Conservation (phyloP, 2,797 vertebrate species). For the Sciaenops ocellatus region DNA sequence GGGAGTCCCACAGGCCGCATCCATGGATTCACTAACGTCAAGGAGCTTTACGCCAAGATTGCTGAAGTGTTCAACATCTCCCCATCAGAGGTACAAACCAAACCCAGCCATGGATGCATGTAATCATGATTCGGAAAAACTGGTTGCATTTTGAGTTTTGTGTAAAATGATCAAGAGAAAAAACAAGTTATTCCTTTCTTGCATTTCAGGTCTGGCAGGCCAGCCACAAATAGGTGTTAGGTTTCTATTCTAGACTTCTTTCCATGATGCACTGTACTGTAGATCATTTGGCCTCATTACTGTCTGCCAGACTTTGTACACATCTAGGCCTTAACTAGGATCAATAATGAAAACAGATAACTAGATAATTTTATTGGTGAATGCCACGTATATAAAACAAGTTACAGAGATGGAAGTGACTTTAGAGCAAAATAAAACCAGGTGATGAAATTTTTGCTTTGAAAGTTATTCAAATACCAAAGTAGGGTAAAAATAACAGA, state of each 20-base stretch:
- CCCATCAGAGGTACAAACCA: slow-evolving; percentile 91
- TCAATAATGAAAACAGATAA: slow-evolving; percentile 58
- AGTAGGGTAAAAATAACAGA: neutral
- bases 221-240: slow-evolving; percentile 41
- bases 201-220: slow-evolving; percentile 17
- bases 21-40: slow-evolving; percentile 97
- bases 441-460: neutral
- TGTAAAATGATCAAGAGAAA: neutral
- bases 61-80: slow-evolving; percentile 96
- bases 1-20: slow-evolving; percentile 95
- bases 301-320: slow-evolving; percentile 57
- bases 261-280: slow-evolving; percentile 60
- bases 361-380: slow-evolving; percentile 35
- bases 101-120: slow-evolving; percentile 1
- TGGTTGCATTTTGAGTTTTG: neutral
- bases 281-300: slow-evolving; percentile 42
- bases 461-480: neutral
- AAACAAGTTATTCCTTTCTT: neutral
- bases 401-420: slow-evolving; percentile 2
- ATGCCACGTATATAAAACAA: slow-evolving; percentile 13
- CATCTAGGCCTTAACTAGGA: slow-evolving; percentile 36
- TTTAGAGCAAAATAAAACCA: slow-evolving; percentile 5
- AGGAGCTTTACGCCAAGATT: slow-evolving; percentile 96
- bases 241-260: slow-evolving; percentile 63
- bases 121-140: neutral